Evolutionary conservation across 2,888 invertebrate genomes (phyloP).

Genomic region (Drosophila hamatofila): DNA sequence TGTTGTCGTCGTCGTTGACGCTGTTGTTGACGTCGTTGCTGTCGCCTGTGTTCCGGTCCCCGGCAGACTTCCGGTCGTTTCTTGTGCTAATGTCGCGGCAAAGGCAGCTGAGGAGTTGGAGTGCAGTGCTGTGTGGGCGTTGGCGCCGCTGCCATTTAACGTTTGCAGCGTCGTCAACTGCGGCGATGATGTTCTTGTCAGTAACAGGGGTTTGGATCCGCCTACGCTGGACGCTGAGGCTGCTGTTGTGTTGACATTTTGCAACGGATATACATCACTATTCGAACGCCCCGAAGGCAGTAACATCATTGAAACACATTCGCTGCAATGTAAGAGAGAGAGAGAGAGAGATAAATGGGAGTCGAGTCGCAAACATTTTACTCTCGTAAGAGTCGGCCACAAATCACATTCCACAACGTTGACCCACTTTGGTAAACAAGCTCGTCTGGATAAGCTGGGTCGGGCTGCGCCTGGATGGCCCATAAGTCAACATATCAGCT

Average conservation of each 20-base stretch:
- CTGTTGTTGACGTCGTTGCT: constrained; percentile 32
- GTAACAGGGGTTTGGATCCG: constrained; percentile 69
- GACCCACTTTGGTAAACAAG: constrained; percentile 74
- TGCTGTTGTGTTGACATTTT: constrained; percentile 65
- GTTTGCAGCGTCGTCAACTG: constrained; percentile 68
- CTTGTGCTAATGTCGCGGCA: constrained; percentile 41
- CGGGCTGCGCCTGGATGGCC: constrained; percentile 34
- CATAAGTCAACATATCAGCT: constrained; percentile 70
- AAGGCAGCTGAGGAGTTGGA: constrained; percentile 26
- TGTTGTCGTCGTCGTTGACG: constrained; percentile 32
- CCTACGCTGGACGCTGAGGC: constrained; percentile 33
- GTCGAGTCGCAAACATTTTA: constrained; percentile 52
- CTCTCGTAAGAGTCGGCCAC: constrained; percentile 36
- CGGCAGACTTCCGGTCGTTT: constrained; percentile 71
- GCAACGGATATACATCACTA: constrained; percentile 83
- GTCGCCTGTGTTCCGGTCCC: constrained; percentile 71
- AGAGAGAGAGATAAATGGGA: constrained; percentile 12
- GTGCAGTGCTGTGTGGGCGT: constrained; percentile 56
- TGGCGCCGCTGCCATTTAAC: constrained; percentile 59
- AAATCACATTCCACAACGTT: constrained; percentile 69
- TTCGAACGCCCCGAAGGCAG: constrained; percentile 85
- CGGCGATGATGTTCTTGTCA: constrained; percentile 79
- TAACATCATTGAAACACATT: constrained; percentile 84
- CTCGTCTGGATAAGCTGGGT: constrained; percentile 61
- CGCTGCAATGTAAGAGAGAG: constrained; percentile 61